phyloP scores from a whole-genome alignment of 23 tunicate genomes.

The Aplidium turbinatum region DNA sequence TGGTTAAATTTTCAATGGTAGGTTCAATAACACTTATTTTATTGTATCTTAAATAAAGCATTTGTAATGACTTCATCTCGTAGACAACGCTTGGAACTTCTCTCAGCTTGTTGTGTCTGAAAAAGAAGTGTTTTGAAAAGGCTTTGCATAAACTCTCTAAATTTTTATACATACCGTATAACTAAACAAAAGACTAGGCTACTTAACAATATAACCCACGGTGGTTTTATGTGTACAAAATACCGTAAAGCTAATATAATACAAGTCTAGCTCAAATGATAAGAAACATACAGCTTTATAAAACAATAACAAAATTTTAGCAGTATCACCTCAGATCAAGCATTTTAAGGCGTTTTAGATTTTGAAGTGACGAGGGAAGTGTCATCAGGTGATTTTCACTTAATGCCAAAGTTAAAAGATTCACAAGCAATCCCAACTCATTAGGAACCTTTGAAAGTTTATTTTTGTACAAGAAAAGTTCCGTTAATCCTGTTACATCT shows the following conservation, averaged over 20 bases:
- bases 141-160: no score
- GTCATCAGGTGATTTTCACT: slow-evolving; percentile 42
- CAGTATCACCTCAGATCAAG: slow-evolving; percentile 41
- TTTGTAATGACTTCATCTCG: slow-evolving; percentile 31
- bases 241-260: no score
- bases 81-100: slow-evolving; percentile 47
- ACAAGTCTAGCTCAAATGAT: no score
- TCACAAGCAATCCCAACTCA: slow-evolving; percentile 30
- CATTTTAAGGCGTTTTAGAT: slow-evolving; percentile 31
- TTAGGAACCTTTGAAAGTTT: slow-evolving; percentile 31
- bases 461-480: slow-evolving; percentile 47
- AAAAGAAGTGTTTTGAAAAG: not conserved
- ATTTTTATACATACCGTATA: no score
- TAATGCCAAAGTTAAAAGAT: slow-evolving; percentile 33
- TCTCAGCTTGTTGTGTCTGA: slow-evolving; percentile 48
- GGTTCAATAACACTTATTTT: slow-evolving; percentile 41
- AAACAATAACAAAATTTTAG: no score
- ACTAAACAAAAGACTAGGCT: no score
- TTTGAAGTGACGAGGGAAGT: slow-evolving; percentile 28
- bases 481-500: slow-evolving; percentile 33
- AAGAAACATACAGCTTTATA: no score
- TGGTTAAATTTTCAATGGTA: slow-evolving; percentile 16
- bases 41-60: slow-evolving; percentile 40
- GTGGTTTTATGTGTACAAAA: no score
- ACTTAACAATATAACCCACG: no score